Evolutionary conservation across 2,113 vertebrate species (phyloP), one percentile per base, ranked within the genome.

Genomic region (cat (Felis catus)): DNA sequence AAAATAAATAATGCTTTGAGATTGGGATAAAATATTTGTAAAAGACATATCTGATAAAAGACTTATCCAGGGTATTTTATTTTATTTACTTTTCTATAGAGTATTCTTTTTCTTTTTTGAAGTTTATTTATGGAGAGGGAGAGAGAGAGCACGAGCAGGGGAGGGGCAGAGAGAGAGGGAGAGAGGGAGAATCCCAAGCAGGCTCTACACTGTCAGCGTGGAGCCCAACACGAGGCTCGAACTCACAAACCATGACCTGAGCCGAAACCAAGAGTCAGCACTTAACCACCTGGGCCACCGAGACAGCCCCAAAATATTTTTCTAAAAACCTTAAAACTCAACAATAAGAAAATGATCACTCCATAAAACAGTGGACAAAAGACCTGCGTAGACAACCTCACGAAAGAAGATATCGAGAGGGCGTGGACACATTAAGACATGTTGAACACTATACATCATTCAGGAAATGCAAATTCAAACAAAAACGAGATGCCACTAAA

Each of bases 381-480:
- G 53, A 58, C 45, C 33, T 92, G 18, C 66, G 55, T 4, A 82
- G 33, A 65, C 12, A 88, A 45, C 36, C 25, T 78, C 70, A 93
- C 27, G 66, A 94, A 61, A 33, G 27, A 91, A 81, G 36, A 91
- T 48, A 91, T 33, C 36, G 36, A 74, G 39, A 48, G 66, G 19
- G 29, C n/a, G 87, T 87, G 68, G 16, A 76, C 14, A 61, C 45
- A 88, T 31, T 25, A 82, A 61, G 78, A 84, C 27, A 89, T n/a
- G 18, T 31, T 89, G 19, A 76, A 82, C 27, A 82, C 16, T 19
- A 33, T 66, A 55, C 61, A 16, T 33, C 25, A 73, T 48, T 4
- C 78, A 39, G 51, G 76, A 83, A 88, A n/a, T 83, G 39, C 14
- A 93, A 96, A 87, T 66, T 63, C 65, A 91, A 85, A 93, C 31